Conservation (phyloP, 2,888 invertebrate genomes). For the Pachydiplax longipennis region DNA sequence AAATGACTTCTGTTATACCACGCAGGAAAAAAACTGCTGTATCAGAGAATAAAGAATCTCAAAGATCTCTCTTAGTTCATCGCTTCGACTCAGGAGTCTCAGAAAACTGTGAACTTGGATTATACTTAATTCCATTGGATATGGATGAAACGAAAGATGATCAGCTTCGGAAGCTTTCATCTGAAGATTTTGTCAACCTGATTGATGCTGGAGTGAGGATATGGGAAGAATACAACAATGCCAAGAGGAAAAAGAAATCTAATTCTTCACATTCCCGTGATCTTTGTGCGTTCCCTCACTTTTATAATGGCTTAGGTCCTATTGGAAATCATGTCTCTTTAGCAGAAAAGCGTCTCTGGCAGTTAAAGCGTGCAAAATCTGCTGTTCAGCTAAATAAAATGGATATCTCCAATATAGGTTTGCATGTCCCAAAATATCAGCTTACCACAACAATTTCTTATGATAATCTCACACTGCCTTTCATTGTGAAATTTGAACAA, state of each 20-base stretch:
- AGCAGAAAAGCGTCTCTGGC: constrained; percentile 61
- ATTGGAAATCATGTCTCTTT: constrained; percentile 59
- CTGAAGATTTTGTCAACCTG: constrained; percentile 45
- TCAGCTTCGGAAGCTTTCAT: constrained; percentile 51
- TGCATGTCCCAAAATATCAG: constrained; percentile 61
- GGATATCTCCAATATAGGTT: constrained; percentile 58
- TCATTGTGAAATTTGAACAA: constrained; percentile 33
- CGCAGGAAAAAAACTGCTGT: background rate
- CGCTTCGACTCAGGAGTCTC: constrained; percentile 62
- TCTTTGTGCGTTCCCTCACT: constrained; percentile 61
- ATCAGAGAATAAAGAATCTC: background rate
- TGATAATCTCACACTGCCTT: constrained; percentile 56
- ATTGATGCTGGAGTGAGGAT: constrained; percentile 54
- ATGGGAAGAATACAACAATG: constrained; percentile 53
- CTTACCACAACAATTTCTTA: constrained; percentile 61
- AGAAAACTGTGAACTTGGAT: constrained; percentile 61
- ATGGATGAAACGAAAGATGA: constrained; percentile 52
- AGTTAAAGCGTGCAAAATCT: constrained; percentile 54
- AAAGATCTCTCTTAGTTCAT: constrained; percentile 54
- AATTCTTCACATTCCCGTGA: constrained; percentile 61
- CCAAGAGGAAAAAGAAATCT: background rate
- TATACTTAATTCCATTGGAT: constrained; percentile 58
- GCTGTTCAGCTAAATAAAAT: constrained; percentile 54
- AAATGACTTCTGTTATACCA: background rate
- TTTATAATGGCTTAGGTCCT: constrained; percentile 63